Percentiles rank a stretch among this genome's conserved stretches.
phyloP scores from a whole-genome alignment of 2,113 vertebrate genomes.

The Silurus glanis region DNA sequence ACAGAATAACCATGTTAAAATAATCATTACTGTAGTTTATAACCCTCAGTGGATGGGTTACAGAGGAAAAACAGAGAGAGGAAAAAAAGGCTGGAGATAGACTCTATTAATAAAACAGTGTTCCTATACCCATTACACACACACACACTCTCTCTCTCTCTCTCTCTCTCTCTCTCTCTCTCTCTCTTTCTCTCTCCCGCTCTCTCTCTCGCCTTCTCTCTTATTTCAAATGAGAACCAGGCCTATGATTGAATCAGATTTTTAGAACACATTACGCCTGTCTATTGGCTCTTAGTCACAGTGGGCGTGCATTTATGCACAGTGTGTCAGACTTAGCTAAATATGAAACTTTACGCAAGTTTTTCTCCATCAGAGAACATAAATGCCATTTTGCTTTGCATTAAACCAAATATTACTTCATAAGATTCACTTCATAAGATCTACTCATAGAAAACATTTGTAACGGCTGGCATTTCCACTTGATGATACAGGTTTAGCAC shows the following conservation, averaged over 20 bases:
- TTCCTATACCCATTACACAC: background rate
- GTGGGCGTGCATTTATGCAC: constrained; percentile 10
- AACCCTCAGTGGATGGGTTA: constrained; percentile 53
- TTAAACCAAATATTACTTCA: constrained; percentile 7
- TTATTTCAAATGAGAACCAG: background rate
- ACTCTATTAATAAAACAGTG: constrained; percentile 62
- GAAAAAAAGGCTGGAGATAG: constrained; percentile 50
- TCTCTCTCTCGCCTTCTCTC: background rate
- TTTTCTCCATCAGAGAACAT: background rate
- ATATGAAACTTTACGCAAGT: constrained; percentile 16
- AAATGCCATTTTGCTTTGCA: background rate
- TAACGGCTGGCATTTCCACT: background rate
- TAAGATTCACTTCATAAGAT: background rate
- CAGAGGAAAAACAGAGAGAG: constrained; percentile 1
- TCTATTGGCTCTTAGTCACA: background rate
- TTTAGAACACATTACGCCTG: background rate
- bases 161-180: background rate
- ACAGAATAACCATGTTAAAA: constrained; percentile 66
- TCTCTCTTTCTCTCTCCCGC: constrained; percentile 3
- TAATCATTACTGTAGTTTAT: constrained; percentile 69
- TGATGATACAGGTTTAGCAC: background rate
- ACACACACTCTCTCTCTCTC: too few species aligned
- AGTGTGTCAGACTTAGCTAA: constrained; percentile 20
- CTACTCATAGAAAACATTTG: background rate
- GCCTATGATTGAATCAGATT: background rate